Conservation (phyloP, 2,113 vertebrate genomes). For the Lophotis ruficrista region DNA sequence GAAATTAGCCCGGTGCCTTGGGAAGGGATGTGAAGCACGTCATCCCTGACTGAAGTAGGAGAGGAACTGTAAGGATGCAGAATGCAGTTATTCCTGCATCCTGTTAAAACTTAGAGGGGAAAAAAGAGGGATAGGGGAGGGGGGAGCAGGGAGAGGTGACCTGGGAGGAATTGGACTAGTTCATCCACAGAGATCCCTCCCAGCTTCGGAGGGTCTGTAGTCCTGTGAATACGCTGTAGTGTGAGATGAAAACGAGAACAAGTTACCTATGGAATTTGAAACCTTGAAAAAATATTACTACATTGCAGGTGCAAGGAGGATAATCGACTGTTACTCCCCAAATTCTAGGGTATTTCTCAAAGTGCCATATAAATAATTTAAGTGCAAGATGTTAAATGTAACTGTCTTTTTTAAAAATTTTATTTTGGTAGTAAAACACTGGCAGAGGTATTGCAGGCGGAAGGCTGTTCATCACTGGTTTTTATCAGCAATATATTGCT, state of each 20-base stretch:
- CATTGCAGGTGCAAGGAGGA: not conserved
- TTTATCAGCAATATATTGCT: not conserved
- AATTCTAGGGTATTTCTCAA: not conserved
- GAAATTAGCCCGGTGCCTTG: too few relatives aligned
- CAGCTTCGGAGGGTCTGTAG: not conserved
- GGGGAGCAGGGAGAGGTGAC: too few relatives aligned
- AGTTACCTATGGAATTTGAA: too few relatives aligned
- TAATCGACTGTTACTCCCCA: not conserved
- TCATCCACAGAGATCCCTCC: not conserved
- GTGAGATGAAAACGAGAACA: too few relatives aligned
- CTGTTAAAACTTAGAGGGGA: too few relatives aligned
- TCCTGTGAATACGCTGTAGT: not conserved
- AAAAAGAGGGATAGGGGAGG: too few relatives aligned
- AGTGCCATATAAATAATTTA: not conserved
- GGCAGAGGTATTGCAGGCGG: not conserved
- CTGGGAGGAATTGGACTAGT: too few relatives aligned
- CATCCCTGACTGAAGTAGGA: not conserved
- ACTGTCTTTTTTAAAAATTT: not conserved
- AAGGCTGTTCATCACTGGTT: not conserved
- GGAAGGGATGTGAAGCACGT: not conserved
- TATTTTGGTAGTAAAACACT: not conserved
- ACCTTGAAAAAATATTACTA: not conserved
- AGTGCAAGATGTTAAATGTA: not conserved
- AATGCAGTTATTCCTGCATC: not conserved
- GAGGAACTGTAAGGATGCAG: not conserved